phyloP scores from a whole-genome alignment of 2,888 invertebrate species.

The Nebria brevicollis region DNA sequence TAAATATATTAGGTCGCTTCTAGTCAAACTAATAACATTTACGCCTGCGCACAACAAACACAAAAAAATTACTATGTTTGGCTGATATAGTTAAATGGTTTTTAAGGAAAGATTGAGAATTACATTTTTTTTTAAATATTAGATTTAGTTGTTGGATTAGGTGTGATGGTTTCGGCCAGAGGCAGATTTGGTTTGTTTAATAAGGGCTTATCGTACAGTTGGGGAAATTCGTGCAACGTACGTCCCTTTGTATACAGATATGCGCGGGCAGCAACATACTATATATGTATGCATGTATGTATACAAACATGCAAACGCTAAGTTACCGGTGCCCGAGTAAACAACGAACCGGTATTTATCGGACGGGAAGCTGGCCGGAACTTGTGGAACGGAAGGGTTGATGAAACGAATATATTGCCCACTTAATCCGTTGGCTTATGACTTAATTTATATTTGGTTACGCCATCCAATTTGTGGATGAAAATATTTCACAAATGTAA shows the following conservation, averaged over 20 bases:
- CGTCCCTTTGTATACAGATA: constrained; percentile 19
- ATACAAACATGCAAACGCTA: constrained; percentile 18
- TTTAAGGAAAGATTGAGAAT: too few relatives aligned
- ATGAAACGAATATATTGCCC: constrained; percentile 46
- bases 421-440: constrained; percentile 45
- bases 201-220: constrained; percentile 23
- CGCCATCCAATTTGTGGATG: constrained; percentile 30
- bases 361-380: constrained; percentile 27
- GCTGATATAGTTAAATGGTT: too few relatives aligned
- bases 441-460: constrained; percentile 44
- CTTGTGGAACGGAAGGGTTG: constrained; percentile 38
- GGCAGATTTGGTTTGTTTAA: constrained; percentile 34
- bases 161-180: not conserved
- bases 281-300: constrained; percentile 4
- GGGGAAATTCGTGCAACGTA: not conserved
- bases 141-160: not conserved
- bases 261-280: not conserved
- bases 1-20: too few relatives aligned
- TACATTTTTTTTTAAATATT: too few relatives aligned
- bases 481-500: not conserved
- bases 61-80: too few relatives aligned
- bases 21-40: too few relatives aligned
- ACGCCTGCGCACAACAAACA: too few relatives aligned
- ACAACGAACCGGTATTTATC: constrained; percentile 35
- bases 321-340: constrained; percentile 37